These are phyloP conservation scores for Apodemia duryi DNA, from an alignment of 2,888 invertebrate species.

Conservation along the genomic window DNA sequence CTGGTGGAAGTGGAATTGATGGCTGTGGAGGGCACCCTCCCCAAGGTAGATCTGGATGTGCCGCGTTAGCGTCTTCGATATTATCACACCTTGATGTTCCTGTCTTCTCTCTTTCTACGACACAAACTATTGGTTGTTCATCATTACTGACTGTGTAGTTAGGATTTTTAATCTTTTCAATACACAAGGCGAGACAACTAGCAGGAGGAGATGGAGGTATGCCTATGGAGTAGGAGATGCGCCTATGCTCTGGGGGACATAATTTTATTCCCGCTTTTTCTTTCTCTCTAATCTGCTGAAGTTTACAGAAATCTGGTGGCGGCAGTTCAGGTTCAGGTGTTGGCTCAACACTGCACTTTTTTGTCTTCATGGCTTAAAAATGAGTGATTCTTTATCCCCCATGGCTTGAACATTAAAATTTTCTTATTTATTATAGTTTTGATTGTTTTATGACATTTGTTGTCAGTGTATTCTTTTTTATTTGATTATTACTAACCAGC, in stretches of 20 bases:
- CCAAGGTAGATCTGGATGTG: constrained; percentile 39
- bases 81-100: constrained; percentile 45
- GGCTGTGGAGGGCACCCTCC: constrained; percentile 44
- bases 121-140: constrained; percentile 38
- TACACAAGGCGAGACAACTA: constrained; percentile 45
- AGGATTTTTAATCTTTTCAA: constrained; percentile 55
- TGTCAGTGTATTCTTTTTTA: no score
- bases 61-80: constrained; percentile 35
- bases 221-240: no score
- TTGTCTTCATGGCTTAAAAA: constrained; percentile 41
- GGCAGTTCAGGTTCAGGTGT: constrained; percentile 42
- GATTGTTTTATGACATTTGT: no score
- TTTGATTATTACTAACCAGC: no score
- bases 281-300: constrained; percentile 42
- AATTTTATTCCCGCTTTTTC: constrained; percentile 47
- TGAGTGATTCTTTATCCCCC: not conserved
- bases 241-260: constrained; percentile 42
- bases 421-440: no score
- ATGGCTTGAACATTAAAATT: no score
- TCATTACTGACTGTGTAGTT: constrained; percentile 29
- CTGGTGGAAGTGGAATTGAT: constrained; percentile 42
- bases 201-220: constrained; percentile 38
- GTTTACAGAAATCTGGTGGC: constrained; percentile 42
- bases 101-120: constrained; percentile 40
- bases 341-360: constrained; percentile 45